phyloP scores from a whole-genome alignment of 2,888 invertebrate species.

The Melieria crassipennis region DNA sequence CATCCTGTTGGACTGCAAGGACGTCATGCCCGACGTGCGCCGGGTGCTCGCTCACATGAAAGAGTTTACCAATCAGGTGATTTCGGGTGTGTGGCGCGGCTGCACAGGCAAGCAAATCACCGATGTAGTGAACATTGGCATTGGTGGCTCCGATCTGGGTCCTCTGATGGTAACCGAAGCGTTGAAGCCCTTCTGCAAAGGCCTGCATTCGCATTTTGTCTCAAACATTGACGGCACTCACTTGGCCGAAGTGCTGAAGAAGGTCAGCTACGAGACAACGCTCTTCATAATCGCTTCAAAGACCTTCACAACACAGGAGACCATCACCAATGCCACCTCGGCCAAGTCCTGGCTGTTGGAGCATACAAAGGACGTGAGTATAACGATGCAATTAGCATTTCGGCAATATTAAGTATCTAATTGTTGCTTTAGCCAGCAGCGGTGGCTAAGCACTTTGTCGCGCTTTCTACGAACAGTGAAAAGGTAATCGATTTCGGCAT shows the following conservation, averaged over 20 bases:
- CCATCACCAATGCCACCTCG: slow-evolving; percentile 97
- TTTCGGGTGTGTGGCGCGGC: slow-evolving; percentile 77
- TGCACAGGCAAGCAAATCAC: slow-evolving; percentile 94
- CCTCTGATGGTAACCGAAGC: slow-evolving; percentile 99
- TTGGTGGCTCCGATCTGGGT: slow-evolving; percentile 98
- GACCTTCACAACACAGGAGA: slow-evolving; percentile 99
- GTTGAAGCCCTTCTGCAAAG: slow-evolving; percentile 87
- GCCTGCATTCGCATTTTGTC: slow-evolving; percentile 91
- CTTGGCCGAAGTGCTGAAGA: slow-evolving; percentile 90
- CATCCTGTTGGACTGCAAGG: slow-evolving; percentile 83
- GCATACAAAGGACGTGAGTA: slow-evolving; percentile 83
- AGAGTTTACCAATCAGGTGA: slow-evolving; percentile 84
- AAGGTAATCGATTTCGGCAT: slow-evolving; percentile 99
- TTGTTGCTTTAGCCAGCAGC: slow-evolving; percentile 71
- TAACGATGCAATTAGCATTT: slow-evolving; percentile 2
- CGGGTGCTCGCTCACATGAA: slow-evolving; percentile 94
- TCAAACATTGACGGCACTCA: slow-evolving; percentile 99
- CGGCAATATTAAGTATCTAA: background rate
- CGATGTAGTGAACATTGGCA: slow-evolving; percentile 98
- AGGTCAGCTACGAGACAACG: slow-evolving; percentile 90
- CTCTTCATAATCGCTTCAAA: slow-evolving; percentile 99
- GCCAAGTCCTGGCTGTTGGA: slow-evolving; percentile 96
- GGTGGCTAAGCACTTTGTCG: slow-evolving; percentile 98
- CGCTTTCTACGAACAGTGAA: slow-evolving; percentile 92
- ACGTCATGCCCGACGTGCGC: slow-evolving; percentile 94